A percentile compares a stretch with the other conserved stretches of the same genome.
Evolutionary conservation across 2,113 vertebrate species (phyloP).

Genomic region (Aegotheles bennettii): DNA sequence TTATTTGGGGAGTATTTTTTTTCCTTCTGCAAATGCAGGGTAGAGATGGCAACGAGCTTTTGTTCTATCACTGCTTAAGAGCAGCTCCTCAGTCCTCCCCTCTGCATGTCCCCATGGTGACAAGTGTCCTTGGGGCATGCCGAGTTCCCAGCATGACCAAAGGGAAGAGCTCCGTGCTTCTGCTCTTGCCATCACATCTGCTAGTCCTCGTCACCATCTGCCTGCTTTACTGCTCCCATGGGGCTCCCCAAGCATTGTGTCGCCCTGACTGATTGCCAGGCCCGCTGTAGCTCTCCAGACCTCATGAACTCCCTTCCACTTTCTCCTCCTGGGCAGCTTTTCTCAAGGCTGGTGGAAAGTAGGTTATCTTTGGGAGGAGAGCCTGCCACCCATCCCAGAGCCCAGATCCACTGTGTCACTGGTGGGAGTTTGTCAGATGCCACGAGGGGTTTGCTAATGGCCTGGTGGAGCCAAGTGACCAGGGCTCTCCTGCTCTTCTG

Average conservation of each 20-base stretch:
- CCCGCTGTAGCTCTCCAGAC: not conserved
- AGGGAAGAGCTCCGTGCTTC: not conserved
- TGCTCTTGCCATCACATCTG: not conserved
- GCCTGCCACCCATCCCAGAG: not conserved
- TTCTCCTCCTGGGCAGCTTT: not conserved
- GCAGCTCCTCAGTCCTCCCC: not conserved
- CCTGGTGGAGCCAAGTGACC: not conserved
- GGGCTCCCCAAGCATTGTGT: not conserved
- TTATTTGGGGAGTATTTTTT: not conserved
- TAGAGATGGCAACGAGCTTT: not conserved
- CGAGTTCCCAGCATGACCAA: fast-evolving
- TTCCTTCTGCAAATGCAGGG: not conserved
- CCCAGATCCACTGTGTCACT: not conserved
- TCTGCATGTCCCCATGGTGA: not conserved
- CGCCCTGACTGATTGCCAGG: not conserved
- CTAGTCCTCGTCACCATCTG: not conserved
- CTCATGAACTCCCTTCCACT: not conserved
- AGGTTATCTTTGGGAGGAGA: not conserved
- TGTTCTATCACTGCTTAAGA: not conserved
- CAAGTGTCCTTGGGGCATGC: not conserved
- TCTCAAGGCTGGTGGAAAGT: not conserved
- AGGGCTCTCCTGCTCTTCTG: not conserved
- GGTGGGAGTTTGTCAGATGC: not conserved
- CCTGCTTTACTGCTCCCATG: not conserved
- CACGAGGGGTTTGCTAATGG: not conserved